Evolutionary conservation across 2,888 invertebrate species (phyloP).

Genomic region (Bombylius discolor): DNA sequence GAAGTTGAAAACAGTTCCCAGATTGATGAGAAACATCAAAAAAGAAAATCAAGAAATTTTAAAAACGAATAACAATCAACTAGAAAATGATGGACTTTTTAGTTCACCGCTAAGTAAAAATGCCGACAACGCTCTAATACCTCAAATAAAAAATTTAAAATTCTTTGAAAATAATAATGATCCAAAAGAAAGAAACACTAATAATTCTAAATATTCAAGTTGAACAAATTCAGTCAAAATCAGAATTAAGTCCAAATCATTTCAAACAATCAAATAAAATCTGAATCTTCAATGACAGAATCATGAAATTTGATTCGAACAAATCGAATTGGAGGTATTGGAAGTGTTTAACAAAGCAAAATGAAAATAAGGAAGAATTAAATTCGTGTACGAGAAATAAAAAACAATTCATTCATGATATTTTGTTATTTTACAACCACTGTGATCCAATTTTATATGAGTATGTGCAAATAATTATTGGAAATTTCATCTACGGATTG

Average conservation of each 20-base stretch:
- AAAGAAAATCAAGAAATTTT: background rate
- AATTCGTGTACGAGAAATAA: slow-evolving; percentile 12
- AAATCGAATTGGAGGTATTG: background rate
- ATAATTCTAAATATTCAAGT: slow-evolving; percentile 5
- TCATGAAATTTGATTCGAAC: background rate
- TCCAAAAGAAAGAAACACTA: background rate
- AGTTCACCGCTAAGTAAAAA: no score
- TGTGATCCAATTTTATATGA: slow-evolving; percentile 34
- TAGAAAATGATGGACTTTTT: no score
- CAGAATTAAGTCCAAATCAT: slow-evolving; percentile 24
- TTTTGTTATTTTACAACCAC: slow-evolving; percentile 31
- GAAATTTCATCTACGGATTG: no score
- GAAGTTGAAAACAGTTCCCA: background rate
- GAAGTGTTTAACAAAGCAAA: no score
- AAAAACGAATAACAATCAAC: background rate
- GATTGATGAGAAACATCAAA: no score
- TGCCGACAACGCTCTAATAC: slow-evolving; percentile 16
- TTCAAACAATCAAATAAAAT: background rate
- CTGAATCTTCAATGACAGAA: background rate
- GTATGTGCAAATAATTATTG: no score
- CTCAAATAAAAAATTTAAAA: background rate
- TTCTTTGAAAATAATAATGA: background rate
- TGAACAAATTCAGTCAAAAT: slow-evolving; percentile 24
- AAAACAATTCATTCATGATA: slow-evolving; percentile 22
- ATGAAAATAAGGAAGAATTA: no score